Percentiles rank a stretch among this genome's conserved stretches.
Evolutionary conservation across 2,797 vertebrate species (phyloP).

Genomic region (Argentina silus): DNA sequence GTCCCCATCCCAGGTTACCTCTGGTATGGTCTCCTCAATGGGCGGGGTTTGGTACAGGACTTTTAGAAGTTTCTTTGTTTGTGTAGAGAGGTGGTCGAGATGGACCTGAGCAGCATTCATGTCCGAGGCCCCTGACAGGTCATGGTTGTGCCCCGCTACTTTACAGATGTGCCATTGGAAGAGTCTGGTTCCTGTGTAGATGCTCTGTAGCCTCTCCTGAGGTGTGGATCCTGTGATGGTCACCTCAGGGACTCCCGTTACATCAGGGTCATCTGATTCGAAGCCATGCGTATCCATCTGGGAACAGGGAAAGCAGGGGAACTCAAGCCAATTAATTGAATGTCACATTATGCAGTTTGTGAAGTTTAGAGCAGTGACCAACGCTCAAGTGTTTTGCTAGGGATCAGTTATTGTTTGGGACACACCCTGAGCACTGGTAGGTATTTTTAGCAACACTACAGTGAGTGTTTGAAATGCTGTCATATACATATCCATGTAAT

Average conservation of each 20-base stretch:
- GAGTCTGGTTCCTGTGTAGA: slow-evolving; percentile 28
- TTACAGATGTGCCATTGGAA: slow-evolving; percentile 35
- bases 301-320: neutral
- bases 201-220: slow-evolving; percentile 42
- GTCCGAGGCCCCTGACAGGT: neutral
- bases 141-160: neutral
- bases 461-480: neutral
- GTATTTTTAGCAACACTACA: neutral
- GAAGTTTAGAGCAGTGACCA: neutral
- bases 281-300: rapidly evolving
- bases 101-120: neutral
- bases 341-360: neutral
- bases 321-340: neutral
- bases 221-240: neutral
- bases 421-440: neutral
- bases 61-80: neutral
- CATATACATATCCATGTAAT: too few relatives aligned
- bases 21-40: neutral
- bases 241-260: neutral
- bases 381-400: neutral
- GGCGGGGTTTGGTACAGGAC: neutral
- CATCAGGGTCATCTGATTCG: neutral
- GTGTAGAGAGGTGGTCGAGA: neutral
- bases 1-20: neutral
- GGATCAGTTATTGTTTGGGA: neutral